Percentiles rank a stretch among this genome's conserved stretches.
These are phyloP conservation scores for Spodoptera exigua DNA, from an alignment of 2,888 invertebrate genomes.

Conservation along the genomic window DNA sequence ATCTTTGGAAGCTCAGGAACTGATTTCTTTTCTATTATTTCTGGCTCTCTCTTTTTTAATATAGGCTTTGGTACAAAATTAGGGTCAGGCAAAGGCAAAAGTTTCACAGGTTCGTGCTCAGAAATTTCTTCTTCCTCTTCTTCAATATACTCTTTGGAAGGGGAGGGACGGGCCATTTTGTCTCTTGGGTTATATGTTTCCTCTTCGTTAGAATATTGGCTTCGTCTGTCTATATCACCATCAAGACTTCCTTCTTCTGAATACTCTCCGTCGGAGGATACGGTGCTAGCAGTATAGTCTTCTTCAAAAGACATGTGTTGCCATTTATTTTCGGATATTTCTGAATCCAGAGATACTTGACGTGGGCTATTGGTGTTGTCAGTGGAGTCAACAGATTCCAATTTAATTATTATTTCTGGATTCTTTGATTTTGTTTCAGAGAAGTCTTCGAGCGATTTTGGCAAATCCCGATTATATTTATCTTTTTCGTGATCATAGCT, in stretches of 20 bases:
- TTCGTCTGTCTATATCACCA: slow-evolving; percentile 74
- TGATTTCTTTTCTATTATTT: slow-evolving; percentile 62
- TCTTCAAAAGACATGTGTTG: slow-evolving; percentile 87
- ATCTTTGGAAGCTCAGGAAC: slow-evolving; percentile 50
- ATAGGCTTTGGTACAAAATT: slow-evolving; percentile 94
- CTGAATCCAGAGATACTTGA: slow-evolving; percentile 73
- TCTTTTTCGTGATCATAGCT: slow-evolving; percentile 55
- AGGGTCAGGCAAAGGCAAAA: slow-evolving; percentile 91
- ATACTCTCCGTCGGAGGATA: slow-evolving; percentile 85
- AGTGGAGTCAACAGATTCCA: slow-evolving; percentile 75
- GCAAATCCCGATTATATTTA: slow-evolving; percentile 52
- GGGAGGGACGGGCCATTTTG: slow-evolving; percentile 76
- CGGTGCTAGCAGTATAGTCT: slow-evolving; percentile 91
- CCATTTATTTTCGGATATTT: slow-evolving; percentile 81
- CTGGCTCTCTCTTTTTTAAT: slow-evolving; percentile 89
- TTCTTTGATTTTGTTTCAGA: slow-evolving; percentile 54
- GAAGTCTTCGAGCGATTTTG: slow-evolving; percentile 47
- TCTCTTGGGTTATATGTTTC: slow-evolving; percentile 92
- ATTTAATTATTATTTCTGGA: slow-evolving; percentile 76
- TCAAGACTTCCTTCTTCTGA: slow-evolving; percentile 82
- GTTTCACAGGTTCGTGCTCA: slow-evolving; percentile 90
- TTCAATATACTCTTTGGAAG: slow-evolving; percentile 68
- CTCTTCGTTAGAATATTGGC: slow-evolving; percentile 87
- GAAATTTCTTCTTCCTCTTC: slow-evolving; percentile 85
- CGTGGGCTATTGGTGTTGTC: slow-evolving; percentile 69